Evolutionary conservation across 2,113 vertebrate species (phyloP).

Genomic region (Orycteropus afer): DNA sequence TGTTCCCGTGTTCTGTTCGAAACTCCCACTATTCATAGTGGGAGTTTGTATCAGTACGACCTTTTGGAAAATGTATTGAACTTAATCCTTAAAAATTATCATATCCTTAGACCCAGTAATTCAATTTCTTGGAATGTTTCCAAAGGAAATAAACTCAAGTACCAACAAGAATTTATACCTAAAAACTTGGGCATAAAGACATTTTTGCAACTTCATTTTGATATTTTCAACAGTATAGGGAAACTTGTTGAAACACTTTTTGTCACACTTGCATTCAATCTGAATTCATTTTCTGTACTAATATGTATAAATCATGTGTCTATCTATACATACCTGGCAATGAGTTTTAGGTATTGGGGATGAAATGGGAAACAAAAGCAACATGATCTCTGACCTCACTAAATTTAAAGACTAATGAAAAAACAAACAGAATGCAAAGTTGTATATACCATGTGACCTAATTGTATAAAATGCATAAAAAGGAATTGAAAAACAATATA

Average conservation of each 20-base stretch:
- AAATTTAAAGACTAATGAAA: not conserved
- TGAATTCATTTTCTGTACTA: not conserved
- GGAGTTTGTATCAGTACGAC: not conserved
- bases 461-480: not conserved
- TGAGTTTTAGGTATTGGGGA: not conserved
- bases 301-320: not conserved
- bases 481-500: not conserved
- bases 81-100: not conserved
- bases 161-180: not conserved
- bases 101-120: not conserved
- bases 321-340: not conserved
- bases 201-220: not conserved
- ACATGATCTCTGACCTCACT: not conserved
- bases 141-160: constrained; percentile 29
- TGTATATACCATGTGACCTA: not conserved
- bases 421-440: not conserved
- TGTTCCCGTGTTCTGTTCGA: too few relatives aligned
- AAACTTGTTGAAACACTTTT: not conserved
- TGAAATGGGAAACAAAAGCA: not conserved
- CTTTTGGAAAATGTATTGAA: not conserved
- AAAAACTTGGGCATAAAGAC: not conserved
- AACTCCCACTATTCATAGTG: not conserved
- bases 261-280: not conserved
- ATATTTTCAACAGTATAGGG: not conserved
- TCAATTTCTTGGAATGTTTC: constrained; percentile 15